Conservation (phyloP, 2,888 invertebrate genomes). For the Idaea straminata region DNA sequence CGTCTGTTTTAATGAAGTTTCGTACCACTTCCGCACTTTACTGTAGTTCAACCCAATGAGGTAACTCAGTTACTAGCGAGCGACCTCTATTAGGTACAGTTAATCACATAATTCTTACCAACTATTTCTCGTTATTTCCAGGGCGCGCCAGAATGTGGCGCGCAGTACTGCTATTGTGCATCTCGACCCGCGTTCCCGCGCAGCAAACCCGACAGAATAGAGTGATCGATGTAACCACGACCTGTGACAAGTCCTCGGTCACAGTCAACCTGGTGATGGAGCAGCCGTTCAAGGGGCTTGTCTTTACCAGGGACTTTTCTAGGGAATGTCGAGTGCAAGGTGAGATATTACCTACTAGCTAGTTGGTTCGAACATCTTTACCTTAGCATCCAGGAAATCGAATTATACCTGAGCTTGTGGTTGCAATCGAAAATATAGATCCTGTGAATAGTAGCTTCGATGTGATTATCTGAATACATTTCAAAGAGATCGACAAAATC, state of each 20-base stretch:
- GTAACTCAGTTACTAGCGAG: too few relatives aligned
- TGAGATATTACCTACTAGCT: conserved; percentile 22
- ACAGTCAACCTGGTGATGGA: conserved; percentile 82
- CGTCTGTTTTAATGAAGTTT: too few relatives aligned
- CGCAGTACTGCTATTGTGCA: conserved; percentile 48
- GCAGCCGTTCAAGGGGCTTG: conserved; percentile 84
- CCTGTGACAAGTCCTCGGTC: conserved; percentile 82
- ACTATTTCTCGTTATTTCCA: conserved; percentile 31
- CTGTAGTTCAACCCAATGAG: too few relatives aligned
- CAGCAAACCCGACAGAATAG: conserved; percentile 68
- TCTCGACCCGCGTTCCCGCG: conserved; percentile 37
- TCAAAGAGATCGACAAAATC: not conserved
- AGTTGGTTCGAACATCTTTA: too few relatives aligned
- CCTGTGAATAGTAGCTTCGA: not conserved
- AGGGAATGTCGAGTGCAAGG: conserved; percentile 85
- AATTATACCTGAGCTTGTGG: not conserved
- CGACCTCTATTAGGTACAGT: conserved; percentile 10
- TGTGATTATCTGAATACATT: not conserved
- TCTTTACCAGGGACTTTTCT: conserved; percentile 88
- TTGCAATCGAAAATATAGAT: not conserved
- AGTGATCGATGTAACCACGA: conserved; percentile 79
- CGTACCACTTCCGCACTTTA: too few relatives aligned
- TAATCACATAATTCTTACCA: not conserved
- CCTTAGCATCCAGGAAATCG: not conserved
- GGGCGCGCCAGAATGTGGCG: conserved; percentile 64